These are phyloP conservation scores for Hylaea fasciaria DNA, from an alignment of 2,888 invertebrate genomes.

Conservation along the genomic window DNA sequence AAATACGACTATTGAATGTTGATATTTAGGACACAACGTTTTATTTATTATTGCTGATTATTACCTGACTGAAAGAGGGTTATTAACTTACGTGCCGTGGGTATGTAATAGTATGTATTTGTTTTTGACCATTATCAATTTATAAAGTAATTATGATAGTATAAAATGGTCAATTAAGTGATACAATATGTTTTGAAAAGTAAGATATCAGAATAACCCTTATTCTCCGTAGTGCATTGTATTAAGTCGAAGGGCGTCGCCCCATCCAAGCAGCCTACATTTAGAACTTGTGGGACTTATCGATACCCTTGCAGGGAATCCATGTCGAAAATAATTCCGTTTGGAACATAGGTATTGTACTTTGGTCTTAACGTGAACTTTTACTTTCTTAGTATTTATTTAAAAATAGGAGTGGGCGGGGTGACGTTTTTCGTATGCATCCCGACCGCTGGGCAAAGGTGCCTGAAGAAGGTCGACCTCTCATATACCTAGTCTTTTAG, in stretches of 20 bases:
- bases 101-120: too few species aligned
- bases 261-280: slow-evolving; percentile 68
- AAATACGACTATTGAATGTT: too few species aligned
- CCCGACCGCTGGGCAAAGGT: too few species aligned
- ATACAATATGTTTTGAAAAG: neutral
- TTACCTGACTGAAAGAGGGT: too few species aligned
- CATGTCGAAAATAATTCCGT: slow-evolving; percentile 34
- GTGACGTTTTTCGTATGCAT: too few species aligned
- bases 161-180: neutral
- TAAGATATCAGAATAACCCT: slow-evolving; percentile 50
- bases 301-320: slow-evolving; percentile 43
- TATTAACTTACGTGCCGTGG: too few species aligned
- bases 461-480: too few species aligned
- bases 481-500: neutral
- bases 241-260: slow-evolving; percentile 69
- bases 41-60: too few species aligned
- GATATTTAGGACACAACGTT: too few species aligned
- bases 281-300: slow-evolving; percentile 53
- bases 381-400: neutral
- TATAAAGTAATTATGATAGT: too few species aligned
- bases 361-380: slow-evolving; percentile 15
- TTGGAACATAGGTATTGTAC: slow-evolving; percentile 13
- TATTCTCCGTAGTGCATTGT: slow-evolving; percentile 53
- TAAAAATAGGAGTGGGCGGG: too few species aligned
- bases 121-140: too few species aligned